Evolutionary conservation across 1,140 invertebrate species (phyloP), one percentile per base, ranked within the genome.

Genomic region (Monomorium pharaonis): DNA sequence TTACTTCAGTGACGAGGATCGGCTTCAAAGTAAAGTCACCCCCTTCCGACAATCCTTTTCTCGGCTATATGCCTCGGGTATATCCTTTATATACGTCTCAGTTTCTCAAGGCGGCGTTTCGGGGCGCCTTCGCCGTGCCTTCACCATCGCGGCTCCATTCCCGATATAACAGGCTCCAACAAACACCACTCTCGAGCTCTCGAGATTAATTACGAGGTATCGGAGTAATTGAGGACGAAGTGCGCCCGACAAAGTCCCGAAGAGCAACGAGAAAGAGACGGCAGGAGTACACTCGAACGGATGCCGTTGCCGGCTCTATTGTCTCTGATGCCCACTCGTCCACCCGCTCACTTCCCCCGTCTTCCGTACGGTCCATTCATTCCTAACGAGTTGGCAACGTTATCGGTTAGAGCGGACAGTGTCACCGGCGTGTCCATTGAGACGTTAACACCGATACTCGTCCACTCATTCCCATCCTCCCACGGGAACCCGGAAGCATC

Each of bases 381-480:
- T 92, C 81, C 89, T 93, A 93, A 93, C 92, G 91, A 94, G 92
- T 93, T 93, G 90, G 91, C 92, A 93, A 87, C 88, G 92, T 89
- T 92, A 94, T 93, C 92, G 89, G 90, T 89, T 89, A 89, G 72
- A 91, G 42, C 85, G 86, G 78, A 88, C 84, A 90, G 84, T 44
- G n/a, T n/a, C 86, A 78, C 81, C 63, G 80, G 92, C 92, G 90
- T 91, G 90, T 91, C 92, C 92, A 90, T 88, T 91, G 90, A 90
- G 89, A 93, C 92, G 93, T 94, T 93, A 94, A 93, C 91, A 89
- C 91, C 89, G 92, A 93, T 94, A 94, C 91, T 89, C 69, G 67
- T 63, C 65, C 88, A 74, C 51, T 72, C 49, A 56, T 72, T 63
- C 37, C n/a, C 10, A 24, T 67, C 33, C 67, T 63, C 88, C 49